Evolutionary conservation across 1,140 invertebrate species (phyloP).

Genomic region (Hypsibius dujardini): DNA sequence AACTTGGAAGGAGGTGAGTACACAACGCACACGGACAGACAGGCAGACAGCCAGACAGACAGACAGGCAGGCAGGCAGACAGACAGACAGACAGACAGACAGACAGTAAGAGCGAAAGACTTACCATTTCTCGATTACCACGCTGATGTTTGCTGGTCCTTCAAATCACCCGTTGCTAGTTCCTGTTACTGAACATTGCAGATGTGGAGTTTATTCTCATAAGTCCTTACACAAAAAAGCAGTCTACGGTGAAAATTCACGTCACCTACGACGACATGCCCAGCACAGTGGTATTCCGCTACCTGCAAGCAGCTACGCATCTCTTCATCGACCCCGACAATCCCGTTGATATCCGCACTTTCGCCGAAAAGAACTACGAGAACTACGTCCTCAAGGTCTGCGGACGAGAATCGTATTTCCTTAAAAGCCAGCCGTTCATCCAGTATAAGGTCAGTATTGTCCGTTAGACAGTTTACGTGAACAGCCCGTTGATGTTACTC

Average conservation of each 20-base stretch:
- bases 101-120: neutral
- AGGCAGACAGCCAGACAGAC: no score
- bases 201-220: constrained; percentile 19
- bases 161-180: neutral
- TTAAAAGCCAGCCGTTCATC: constrained; percentile 57
- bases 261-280: constrained; percentile 48
- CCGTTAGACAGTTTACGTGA: neutral
- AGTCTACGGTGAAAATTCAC: constrained; percentile 52
- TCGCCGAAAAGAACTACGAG: constrained; percentile 40
- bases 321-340: constrained; percentile 40
- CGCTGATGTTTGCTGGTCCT: neutral
- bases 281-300: constrained; percentile 45
- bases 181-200: constrained; percentile 12
- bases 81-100: no score
- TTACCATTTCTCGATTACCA: neutral
- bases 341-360: constrained; percentile 40
- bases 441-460: constrained; percentile 40
- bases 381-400: constrained; percentile 52
- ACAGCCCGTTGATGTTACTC: neutral
- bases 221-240: constrained; percentile 25
- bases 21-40: no score
- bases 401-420: constrained; percentile 62
- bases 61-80: no score
- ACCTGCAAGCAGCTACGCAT: constrained; percentile 49
- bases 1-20: no score